Conservation (phyloP, 2,797 vertebrate genomes). For the Poliocrania exsul region DNA sequence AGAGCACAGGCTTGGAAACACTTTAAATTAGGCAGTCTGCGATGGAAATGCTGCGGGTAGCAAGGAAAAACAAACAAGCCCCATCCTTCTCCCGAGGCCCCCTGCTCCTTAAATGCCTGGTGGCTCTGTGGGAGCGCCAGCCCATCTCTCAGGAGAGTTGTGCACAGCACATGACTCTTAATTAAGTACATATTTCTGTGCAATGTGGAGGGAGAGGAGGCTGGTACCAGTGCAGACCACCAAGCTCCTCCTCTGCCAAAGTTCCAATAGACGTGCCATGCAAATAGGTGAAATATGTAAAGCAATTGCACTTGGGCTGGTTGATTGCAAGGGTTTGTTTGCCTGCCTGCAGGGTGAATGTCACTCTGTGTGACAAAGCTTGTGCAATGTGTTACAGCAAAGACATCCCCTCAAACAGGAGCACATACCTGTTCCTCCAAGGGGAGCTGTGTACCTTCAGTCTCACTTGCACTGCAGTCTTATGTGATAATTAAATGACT, state of each 20-base stretch:
- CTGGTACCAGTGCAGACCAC: neutral
- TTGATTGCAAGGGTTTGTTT: conserved; percentile 4
- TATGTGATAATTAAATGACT: neutral
- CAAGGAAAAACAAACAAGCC: neutral
- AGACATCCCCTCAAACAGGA: neutral
- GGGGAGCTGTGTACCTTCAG: neutral
- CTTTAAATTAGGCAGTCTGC: conserved; percentile 12
- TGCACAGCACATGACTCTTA: neutral
- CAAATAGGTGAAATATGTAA: neutral
- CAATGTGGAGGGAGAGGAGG: neutral
- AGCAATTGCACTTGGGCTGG: neutral
- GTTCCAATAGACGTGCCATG: neutral
- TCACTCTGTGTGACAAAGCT: neutral
- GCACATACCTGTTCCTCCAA: neutral
- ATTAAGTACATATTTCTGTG: neutral
- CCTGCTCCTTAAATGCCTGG: neutral
- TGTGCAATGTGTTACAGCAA: neutral
- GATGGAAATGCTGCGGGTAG: conserved; percentile 41
- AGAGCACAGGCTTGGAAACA: conserved; percentile 9
- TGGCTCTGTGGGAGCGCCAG: neutral
- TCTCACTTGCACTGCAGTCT: neutral
- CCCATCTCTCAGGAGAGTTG: neutral
- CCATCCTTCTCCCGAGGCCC: neutral
- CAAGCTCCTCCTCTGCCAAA: neutral
- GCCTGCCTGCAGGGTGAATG: neutral